These are phyloP conservation scores for Alsophila aescularia DNA, from an alignment of 2,888 invertebrate genomes.

Conservation along the genomic window DNA sequence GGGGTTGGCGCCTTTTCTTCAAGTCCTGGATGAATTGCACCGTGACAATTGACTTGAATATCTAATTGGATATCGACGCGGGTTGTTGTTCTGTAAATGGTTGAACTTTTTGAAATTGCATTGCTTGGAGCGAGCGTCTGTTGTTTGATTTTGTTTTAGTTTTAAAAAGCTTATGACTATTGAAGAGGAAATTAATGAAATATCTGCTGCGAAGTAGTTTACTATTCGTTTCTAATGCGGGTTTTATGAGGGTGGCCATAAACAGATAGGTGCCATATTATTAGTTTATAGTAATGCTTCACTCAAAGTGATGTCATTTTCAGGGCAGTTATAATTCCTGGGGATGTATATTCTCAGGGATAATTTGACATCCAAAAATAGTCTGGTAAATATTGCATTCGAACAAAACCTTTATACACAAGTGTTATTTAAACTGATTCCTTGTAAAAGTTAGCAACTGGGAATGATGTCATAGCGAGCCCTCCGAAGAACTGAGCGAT, in stretches of 20 bases:
- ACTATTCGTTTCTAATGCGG: background rate
- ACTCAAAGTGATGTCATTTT: no score
- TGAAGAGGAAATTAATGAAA: background rate
- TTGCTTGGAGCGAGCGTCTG: constrained; percentile 8
- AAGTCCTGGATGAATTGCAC: constrained; percentile 71
- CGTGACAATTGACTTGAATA: constrained; percentile 77
- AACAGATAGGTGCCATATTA: no score
- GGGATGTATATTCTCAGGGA: no score
- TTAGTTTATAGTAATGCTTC: no score
- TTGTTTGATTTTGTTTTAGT: constrained; percentile 3
- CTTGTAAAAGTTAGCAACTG: no score
- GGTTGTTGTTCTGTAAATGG: constrained; percentile 27
- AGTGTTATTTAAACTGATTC: no score
- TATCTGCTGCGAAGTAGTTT: background rate
- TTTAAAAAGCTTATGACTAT: background rate
- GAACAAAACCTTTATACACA: no score
- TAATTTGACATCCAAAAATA: no score
- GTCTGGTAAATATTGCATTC: no score
- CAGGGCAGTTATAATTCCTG: no score
- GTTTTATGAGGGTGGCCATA: background rate
- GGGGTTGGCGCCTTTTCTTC: constrained; percentile 80
- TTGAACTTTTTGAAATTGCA: constrained; percentile 31
- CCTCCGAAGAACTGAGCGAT: no score
- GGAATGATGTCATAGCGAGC: no score
- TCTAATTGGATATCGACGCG: constrained; percentile 63